Percentiles rank a stretch among this genome's conserved stretches.
Evolutionary conservation across 2,113 vertebrate genomes (phyloP).

Genomic region (Archocentrus centrarchus): DNA sequence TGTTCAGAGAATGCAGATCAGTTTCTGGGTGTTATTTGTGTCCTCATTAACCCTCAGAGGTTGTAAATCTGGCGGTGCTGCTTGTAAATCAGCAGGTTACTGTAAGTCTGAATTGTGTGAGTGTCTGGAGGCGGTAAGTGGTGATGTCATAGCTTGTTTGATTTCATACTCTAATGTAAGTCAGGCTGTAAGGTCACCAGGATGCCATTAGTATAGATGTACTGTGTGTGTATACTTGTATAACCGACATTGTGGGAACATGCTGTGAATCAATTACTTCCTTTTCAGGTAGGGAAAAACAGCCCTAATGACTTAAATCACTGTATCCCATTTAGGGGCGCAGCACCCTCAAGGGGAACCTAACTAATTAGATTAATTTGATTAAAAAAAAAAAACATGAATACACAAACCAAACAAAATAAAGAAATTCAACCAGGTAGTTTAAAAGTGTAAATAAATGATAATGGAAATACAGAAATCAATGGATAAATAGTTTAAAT

Average conservation of each 20-base stretch:
- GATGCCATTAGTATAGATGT: not conserved
- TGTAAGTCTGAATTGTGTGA: not conserved
- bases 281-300: not conserved
- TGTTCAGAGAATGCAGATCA: not conserved
- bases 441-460: not conserved
- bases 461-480: not conserved
- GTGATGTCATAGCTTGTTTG: constrained; percentile 21
- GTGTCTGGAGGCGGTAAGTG: not conserved
- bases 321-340: not conserved
- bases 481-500: not conserved
- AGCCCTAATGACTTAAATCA: not conserved
- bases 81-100: constrained; percentile 6
- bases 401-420: not conserved
- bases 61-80: not conserved
- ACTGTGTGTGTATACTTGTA: not conserved
- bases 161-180: constrained; percentile 16
- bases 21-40: not conserved
- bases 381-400: not conserved
- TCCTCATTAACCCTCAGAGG: not conserved
- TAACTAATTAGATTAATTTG: not conserved
- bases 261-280: not conserved
- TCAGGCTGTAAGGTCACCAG: constrained; percentile 1
- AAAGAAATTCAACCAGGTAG: not conserved
- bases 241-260: not conserved
- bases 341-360: not conserved